Evolutionary conservation across 2,888 invertebrate species (phyloP).

Genomic region (Lapara coniferarum): DNA sequence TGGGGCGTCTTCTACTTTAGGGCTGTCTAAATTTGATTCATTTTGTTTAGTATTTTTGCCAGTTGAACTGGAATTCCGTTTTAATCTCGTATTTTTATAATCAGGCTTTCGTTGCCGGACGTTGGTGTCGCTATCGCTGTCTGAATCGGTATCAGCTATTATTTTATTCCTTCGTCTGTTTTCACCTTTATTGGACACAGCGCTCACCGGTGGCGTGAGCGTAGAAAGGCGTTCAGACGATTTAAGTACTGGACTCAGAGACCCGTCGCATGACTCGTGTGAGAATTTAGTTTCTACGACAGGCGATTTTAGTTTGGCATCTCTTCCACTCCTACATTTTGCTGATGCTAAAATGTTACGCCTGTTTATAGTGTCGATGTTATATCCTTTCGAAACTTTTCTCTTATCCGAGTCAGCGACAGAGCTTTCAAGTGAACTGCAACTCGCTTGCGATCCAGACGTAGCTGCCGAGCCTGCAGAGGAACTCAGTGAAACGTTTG

Average conservation of each 20-base stretch:
- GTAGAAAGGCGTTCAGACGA: conserved; percentile 82
- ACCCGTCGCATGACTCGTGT: conserved; percentile 81
- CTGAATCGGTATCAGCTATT: conserved; percentile 74
- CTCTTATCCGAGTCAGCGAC: conserved; percentile 85
- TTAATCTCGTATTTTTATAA: conserved; percentile 74
- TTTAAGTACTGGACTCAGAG: conserved; percentile 77
- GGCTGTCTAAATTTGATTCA: conserved; percentile 57
- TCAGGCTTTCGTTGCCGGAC: conserved; percentile 75
- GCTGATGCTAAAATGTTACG: conserved; percentile 94
- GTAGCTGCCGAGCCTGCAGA: conserved; percentile 89
- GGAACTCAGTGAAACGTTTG: conserved; percentile 87
- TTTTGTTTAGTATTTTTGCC: conserved; percentile 71
- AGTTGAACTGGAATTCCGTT: conserved; percentile 70
- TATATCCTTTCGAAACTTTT: conserved; percentile 89
- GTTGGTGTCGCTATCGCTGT: conserved; percentile 70
- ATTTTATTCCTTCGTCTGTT: conserved; percentile 77
- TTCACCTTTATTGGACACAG: conserved; percentile 79
- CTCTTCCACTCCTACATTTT: conserved; percentile 91
- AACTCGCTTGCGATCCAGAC: conserved; percentile 89
- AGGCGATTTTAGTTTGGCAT: conserved; percentile 88
- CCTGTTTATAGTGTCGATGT: conserved; percentile 92
- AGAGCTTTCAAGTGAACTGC: conserved; percentile 86
- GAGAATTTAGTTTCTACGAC: conserved; percentile 88
- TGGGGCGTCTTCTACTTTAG: conserved; percentile 66
- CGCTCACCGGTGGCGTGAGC: conserved; percentile 81